Base-by-base conservation (phyloP, 2,888 invertebrate genomes). In the Perithous albicinctus region DNA sequence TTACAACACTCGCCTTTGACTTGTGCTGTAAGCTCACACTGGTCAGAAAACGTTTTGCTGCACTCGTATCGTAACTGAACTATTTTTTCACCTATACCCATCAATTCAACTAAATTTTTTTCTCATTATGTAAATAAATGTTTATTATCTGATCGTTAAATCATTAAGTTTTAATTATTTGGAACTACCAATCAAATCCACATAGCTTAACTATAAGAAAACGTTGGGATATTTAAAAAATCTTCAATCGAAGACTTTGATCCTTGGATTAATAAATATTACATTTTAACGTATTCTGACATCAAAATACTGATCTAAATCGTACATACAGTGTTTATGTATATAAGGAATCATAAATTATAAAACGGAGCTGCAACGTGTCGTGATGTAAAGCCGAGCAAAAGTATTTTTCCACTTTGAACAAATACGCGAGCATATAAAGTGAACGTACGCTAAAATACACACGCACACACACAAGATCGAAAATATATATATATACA, bases 351-450 rank as follows among this genome's bases (percentile, higher is more conserved):
- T 51, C 20, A 23, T 10, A 51, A 51, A 23, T 23, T 51, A 12
- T 23, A 20, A 51, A 8, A 18, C 48, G 12, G 20, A 51, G 7
- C 48, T 51, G 48, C 48, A 51, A 12, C 20, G n/a, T 56, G n/a
- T 18, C 18, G n/a, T 10, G 29, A 29, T 29, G 29, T n/a, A 26
- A 6, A 12, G 54, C n/a, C n/a, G 54, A 26, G 20, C 20, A 20
- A 29, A 56, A 26, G 15, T 29, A 29, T 29, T 29, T 26, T 56
- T 56, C 29, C 1, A 56, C 29, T 56, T 29, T 26, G 54, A 26
- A 56, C 54, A 56, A 56, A 29, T 59, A 35, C 18, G 35, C 59
- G 59, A 59, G 32, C 8, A 3, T 20, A 51, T n/a, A 54, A 69
- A 54, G 23, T 10, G 20, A 54, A 32, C 41, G 26, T n/a, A 26